Evolutionary conservation across 2,113 vertebrate genomes (phyloP).

Genomic region (Rhinoderma darwinii): DNA sequence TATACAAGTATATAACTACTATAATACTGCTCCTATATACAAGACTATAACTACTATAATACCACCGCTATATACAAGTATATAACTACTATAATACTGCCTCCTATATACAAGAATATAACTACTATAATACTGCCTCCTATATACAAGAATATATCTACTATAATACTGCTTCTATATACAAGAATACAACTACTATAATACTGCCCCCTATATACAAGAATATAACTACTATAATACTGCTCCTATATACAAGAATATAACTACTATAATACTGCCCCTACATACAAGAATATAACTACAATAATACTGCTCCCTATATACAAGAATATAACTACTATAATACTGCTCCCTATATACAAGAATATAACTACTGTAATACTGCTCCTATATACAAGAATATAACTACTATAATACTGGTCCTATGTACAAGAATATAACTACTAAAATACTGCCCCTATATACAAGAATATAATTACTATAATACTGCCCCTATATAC

Average conservation of each 20-base stretch:
- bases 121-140: neutral
- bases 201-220: neutral
- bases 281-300: neutral
- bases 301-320: too few relatives aligned
- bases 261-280: neutral
- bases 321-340: neutral
- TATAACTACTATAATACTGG: neutral
- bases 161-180: neutral
- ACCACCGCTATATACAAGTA: too few relatives aligned
- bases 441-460: too few relatives aligned
- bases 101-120: neutral
- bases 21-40: too few relatives aligned
- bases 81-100: too few relatives aligned
- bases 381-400: too few relatives aligned
- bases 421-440: neutral
- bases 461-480: too few relatives aligned
- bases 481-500: neutral
- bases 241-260: neutral
- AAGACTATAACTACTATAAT: too few relatives aligned
- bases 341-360: neutral
- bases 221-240: slow-evolving; percentile 14
- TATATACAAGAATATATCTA: neutral
- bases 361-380: too few relatives aligned
- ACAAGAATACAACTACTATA: slow-evolving; percentile 6
- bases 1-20: too few relatives aligned